Evolutionary conservation across 2,888 invertebrate genomes (phyloP).

Genomic region (Pristionchus arcanus): DNA sequence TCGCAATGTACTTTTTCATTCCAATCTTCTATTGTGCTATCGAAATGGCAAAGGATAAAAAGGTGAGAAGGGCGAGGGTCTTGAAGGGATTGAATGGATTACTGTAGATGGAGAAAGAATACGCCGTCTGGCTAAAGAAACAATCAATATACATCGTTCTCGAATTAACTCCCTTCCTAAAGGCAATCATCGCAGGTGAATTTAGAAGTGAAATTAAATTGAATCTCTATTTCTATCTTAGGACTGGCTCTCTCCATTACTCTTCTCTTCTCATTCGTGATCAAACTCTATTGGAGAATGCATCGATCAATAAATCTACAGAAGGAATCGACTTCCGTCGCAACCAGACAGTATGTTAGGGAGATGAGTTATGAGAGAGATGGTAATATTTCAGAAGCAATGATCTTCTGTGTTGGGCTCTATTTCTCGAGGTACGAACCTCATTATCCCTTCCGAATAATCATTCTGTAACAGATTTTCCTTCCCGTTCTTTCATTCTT

Average conservation of each 20-base stretch:
- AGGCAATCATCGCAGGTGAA: conserved; percentile 38
- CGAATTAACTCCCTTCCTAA: conserved; percentile 19
- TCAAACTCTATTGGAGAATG: conserved; percentile 44
- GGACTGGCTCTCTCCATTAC: background rate
- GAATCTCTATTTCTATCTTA: background rate
- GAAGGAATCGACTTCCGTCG: background rate
- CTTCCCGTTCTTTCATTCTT: conserved; percentile 18
- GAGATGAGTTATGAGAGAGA: background rate
- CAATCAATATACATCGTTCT: background rate
- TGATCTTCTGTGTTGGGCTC: conserved; percentile 9
- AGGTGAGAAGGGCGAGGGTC: background rate
- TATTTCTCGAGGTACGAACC: background rate
- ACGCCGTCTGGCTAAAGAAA: background rate
- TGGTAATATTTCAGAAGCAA: background rate
- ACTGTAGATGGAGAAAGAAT: background rate
- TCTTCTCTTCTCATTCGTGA: conserved; percentile 23
- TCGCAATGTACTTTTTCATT: background rate
- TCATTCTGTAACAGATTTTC: background rate
- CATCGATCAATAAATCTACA: conserved; percentile 1
- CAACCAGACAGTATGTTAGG: background rate
- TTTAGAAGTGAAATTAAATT: background rate
- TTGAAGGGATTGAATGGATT: background rate
- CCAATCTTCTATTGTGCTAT: conserved; percentile 15
- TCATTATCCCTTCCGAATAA: background rate
- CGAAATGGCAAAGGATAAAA: background rate